These are phyloP conservation scores for Nephrotoma flavescens DNA, from an alignment of 2,888 invertebrate genomes.

Conservation along the genomic window DNA sequence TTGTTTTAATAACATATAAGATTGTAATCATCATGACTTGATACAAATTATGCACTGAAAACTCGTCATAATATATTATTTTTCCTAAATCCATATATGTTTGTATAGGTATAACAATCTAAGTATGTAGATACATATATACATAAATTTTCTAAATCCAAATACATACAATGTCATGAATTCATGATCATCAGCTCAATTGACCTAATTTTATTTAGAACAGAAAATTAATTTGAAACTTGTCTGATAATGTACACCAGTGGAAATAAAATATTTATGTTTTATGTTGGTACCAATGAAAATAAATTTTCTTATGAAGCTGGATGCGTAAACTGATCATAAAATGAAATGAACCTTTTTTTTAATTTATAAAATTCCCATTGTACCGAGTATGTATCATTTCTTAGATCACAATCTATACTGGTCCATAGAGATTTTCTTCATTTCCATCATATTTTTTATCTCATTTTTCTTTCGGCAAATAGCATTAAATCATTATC, in stretches of 20 bases:
- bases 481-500: background rate
- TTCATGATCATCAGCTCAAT: background rate
- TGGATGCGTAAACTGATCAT: background rate
- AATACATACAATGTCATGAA: background rate
- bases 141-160: background rate
- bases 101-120: no score
- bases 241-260: background rate
- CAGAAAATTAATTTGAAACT: background rate
- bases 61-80: background rate
- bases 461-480: background rate
- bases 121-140: background rate
- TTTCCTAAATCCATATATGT: no score
- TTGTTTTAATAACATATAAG: background rate
- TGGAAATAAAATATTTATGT: background rate
- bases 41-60: background rate
- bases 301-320: background rate
- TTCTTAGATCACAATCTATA: background rate
- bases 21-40: background rate
- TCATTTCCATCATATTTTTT: background rate
- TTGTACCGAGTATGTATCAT: background rate
- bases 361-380: background rate
- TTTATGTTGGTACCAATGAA: background rate
- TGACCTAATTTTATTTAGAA: background rate
- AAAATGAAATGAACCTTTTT: background rate
- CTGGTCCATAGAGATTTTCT: background rate